Percentiles rank a stretch among this genome's conserved stretches.
These are phyloP conservation scores for Chamaea fasciata DNA, from an alignment of 2,113 vertebrate species.

Conservation along the genomic window DNA sequence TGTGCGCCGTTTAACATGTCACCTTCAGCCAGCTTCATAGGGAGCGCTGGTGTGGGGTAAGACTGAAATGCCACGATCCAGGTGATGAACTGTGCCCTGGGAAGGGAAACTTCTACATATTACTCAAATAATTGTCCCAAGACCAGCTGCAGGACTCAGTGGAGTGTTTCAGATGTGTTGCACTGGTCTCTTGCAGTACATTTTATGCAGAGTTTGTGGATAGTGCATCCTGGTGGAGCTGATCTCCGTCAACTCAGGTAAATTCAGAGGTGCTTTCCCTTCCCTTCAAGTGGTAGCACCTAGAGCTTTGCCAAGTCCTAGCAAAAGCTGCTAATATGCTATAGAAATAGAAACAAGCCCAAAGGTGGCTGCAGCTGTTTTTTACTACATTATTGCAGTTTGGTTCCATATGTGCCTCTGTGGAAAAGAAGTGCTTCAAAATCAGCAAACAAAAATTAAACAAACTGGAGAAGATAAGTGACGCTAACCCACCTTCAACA, in stretches of 20 bases:
- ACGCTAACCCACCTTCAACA: conserved; percentile 7
- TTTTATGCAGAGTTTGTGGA: not conserved
- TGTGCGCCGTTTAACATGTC: not conserved
- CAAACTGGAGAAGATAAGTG: not conserved
- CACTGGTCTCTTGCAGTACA: not conserved
- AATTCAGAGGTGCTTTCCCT: not conserved
- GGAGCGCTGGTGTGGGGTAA: not conserved
- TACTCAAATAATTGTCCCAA: not conserved
- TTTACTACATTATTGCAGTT: not conserved
- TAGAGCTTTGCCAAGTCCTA: not conserved
- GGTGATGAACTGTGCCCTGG: not conserved
- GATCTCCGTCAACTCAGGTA: not conserved
- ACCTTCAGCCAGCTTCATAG: not conserved
- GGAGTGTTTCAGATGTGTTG: not conserved
- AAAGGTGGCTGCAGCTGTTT: conserved; percentile 53
- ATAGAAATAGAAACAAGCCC: not conserved
- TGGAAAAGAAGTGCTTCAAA: conserved; percentile 7
- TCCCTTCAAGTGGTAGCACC: not conserved
- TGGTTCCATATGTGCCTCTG: not conserved
- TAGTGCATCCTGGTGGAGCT: not conserved
- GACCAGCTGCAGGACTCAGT: not conserved
- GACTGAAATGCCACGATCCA: not conserved
- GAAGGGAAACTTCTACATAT: not conserved
- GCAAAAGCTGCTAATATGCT: not conserved
- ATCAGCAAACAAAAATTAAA: not conserved